These are phyloP conservation scores for Wiebesia pumilae DNA, from an alignment of 1,140 invertebrate species.

Conservation along the genomic window DNA sequence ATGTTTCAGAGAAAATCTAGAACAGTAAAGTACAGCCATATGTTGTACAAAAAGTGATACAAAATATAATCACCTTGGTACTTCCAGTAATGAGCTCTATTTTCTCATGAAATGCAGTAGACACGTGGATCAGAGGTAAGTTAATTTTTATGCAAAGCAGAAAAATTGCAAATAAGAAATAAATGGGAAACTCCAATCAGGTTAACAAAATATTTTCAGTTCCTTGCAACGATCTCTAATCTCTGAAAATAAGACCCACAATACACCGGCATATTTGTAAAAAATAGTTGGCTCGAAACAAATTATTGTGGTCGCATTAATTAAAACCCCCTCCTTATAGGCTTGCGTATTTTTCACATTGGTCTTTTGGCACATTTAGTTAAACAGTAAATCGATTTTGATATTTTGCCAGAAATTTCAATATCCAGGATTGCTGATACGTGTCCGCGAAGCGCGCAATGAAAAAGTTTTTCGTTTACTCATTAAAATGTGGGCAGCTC, in stretches of 20 bases:
- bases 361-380: background rate
- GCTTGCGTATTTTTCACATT: background rate
- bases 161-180: background rate
- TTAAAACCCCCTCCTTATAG: background rate
- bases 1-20: constrained; percentile 28
- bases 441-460: background rate
- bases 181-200: background rate
- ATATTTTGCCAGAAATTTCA: constrained; percentile 40
- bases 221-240: background rate
- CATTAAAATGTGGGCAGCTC: background rate
- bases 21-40: constrained; percentile 3
- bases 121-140: constrained; percentile 52
- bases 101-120: constrained; percentile 54
- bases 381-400: constrained; percentile 27
- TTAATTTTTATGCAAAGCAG: background rate
- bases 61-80: constrained; percentile 30
- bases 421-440: background rate
- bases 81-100: constrained; percentile 35
- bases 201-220: background rate
- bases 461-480: background rate
- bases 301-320: background rate
- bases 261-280: background rate
- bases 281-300: background rate
- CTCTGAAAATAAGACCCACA: background rate
- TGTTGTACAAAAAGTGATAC: constrained; percentile 36